phyloP scores from a whole-genome alignment of 2,797 vertebrate genomes.

The Pelochelys cantorii region DNA sequence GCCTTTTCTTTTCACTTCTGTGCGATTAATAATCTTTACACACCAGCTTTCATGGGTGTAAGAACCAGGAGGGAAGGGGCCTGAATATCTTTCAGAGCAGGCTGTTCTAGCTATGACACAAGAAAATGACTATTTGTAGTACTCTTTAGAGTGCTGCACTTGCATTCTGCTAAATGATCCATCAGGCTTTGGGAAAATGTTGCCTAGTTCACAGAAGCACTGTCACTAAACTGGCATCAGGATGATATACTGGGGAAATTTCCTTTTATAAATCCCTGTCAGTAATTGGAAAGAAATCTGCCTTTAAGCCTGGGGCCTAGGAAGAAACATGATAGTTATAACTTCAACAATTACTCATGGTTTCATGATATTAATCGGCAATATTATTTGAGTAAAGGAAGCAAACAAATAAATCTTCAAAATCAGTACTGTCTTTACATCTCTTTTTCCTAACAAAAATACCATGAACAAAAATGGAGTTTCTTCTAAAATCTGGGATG shows the following conservation, averaged over 20 bases:
- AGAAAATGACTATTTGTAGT: not conserved
- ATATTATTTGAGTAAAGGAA: not conserved
- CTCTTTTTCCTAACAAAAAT: not conserved
- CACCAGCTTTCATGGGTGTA: not conserved
- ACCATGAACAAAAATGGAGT: not conserved
- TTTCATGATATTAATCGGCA: constrained; percentile 9
- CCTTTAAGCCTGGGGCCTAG: not conserved
- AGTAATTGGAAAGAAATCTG: constrained; percentile 46
- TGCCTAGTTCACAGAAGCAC: constrained; percentile 19
- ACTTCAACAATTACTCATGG: not conserved
- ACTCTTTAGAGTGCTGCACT: not conserved
- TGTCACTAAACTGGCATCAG: not conserved
- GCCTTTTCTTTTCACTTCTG: not conserved
- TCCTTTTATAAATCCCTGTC: constrained; percentile 31
- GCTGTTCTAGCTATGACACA: not conserved
- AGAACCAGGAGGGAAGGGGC: not conserved
- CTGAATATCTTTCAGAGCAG: not conserved
- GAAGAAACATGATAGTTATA: not conserved
- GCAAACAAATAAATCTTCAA: not conserved
- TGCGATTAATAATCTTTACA: not conserved
- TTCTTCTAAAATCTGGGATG: not conserved
- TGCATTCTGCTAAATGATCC: not conserved
- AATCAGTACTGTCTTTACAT: not conserved
- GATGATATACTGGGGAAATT: not conserved
- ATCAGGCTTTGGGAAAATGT: constrained; percentile 10